phyloP scores from a whole-genome alignment of 2,113 vertebrate genomes.

The Corapipo altera region DNA sequence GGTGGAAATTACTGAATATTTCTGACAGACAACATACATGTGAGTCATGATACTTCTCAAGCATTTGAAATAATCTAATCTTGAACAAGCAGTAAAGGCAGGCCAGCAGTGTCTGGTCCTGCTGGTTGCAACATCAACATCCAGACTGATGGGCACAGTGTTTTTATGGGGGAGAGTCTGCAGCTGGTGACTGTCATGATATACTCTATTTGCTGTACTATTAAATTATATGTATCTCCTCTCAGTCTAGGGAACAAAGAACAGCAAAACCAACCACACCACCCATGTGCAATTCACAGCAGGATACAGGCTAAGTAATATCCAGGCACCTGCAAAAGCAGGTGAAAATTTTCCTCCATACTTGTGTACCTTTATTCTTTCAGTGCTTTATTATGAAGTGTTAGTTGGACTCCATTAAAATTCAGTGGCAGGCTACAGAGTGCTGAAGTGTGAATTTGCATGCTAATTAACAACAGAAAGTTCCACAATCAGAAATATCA shows the following conservation, averaged over 20 bases:
- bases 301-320: neutral
- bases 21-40: neutral
- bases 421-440: neutral
- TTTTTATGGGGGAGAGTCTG: neutral
- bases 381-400: neutral
- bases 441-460: neutral
- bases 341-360: neutral
- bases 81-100: neutral
- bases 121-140: neutral
- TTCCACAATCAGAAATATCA: constrained; percentile 17
- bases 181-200: neutral
- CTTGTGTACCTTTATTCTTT: neutral
- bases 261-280: neutral
- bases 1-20: neutral
- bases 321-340: neutral
- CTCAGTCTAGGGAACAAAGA: neutral
- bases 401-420: neutral
- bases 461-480: neutral
- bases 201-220: neutral
- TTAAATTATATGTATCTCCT: neutral
- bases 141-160: neutral
- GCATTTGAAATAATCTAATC: neutral
- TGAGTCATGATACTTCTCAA: neutral
- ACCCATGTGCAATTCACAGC: neutral
- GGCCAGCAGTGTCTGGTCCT: neutral